Evolutionary conservation across 2,113 vertebrate genomes (phyloP).

Genomic region (Turnix velox): DNA sequence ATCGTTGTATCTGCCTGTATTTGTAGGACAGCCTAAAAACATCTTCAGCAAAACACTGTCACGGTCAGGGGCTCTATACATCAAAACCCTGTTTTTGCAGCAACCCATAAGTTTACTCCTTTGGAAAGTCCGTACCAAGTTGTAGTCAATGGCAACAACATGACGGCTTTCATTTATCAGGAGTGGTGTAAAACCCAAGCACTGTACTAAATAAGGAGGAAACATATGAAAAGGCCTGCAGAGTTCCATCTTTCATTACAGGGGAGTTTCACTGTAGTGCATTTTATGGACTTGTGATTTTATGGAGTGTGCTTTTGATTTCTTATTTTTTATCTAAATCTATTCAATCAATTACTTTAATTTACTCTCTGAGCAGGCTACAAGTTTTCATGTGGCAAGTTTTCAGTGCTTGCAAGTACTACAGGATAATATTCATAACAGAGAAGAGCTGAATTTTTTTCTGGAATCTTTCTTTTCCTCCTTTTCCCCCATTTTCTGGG

Average conservation of each 20-base stretch:
- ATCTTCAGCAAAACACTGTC: not conserved
- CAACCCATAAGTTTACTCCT: not conserved
- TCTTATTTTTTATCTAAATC: not conserved
- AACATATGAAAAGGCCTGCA: not conserved
- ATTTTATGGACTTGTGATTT: constrained; percentile 52
- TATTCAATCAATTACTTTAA: constrained; percentile 19
- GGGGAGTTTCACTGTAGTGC: constrained; percentile 5
- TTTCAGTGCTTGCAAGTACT: not conserved
- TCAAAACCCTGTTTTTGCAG: constrained; percentile 27
- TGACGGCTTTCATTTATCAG: constrained; percentile 5
- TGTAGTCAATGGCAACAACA: not conserved
- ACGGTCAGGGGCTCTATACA: not conserved
- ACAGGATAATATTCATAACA: not conserved
- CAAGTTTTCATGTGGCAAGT: not conserved
- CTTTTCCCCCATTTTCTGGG: not conserved
- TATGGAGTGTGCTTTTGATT: constrained; percentile 19
- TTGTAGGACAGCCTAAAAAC: constrained; percentile 38
- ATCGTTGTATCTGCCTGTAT: constrained; percentile 4
- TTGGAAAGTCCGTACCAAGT: constrained; percentile 23
- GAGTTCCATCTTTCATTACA: constrained; percentile 44
- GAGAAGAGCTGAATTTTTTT: not conserved
- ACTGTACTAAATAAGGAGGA: constrained; percentile 17
- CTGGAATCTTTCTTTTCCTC: not conserved
- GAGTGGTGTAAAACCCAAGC: constrained; percentile 16
- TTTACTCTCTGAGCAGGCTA: not conserved